These are phyloP conservation scores for Notodonta ziczac DNA, from an alignment of 2,888 invertebrate species.

Conservation along the genomic window DNA sequence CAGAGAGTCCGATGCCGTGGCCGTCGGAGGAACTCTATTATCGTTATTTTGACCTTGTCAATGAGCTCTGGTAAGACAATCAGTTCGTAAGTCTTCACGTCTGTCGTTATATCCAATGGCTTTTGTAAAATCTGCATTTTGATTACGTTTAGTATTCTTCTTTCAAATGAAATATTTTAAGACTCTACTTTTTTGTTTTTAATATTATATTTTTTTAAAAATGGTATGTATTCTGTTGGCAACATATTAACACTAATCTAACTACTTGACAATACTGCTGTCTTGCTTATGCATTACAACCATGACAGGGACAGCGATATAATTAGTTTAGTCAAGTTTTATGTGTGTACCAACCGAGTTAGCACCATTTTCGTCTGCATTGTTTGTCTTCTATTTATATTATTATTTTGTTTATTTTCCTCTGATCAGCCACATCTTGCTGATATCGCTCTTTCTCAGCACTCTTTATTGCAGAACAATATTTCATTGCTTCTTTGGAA, in stretches of 20 bases:
- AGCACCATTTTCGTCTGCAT: neutral
- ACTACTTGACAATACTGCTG: too few relatives aligned
- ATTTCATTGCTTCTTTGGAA: neutral
- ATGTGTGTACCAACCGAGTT: too few relatives aligned
- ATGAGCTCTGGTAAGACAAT: slow-evolving; percentile 70
- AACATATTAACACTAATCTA: too few relatives aligned
- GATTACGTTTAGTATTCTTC: neutral
- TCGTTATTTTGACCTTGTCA: slow-evolving; percentile 70
- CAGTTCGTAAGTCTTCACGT: slow-evolving; percentile 27
- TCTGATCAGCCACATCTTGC: neutral
- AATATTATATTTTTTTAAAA: neutral
- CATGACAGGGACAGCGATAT: too few relatives aligned
- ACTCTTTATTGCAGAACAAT: slow-evolving; percentile 5
- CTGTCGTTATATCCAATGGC: slow-evolving; percentile 15
- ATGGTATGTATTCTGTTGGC: neutral
- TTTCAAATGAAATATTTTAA: neutral
- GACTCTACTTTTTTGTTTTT: neutral
- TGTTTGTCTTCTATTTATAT: neutral
- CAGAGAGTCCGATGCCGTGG: slow-evolving; percentile 61
- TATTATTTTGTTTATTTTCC: neutral
- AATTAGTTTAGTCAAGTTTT: too few relatives aligned
- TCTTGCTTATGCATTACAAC: too few relatives aligned
- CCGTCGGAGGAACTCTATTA: slow-evolving; percentile 64
- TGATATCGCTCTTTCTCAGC: neutral
- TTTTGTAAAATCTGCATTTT: slow-evolving; percentile 23